These are phyloP conservation scores for Nasua narica DNA, from an alignment of 2,797 vertebrate species.

Conservation along the genomic window DNA sequence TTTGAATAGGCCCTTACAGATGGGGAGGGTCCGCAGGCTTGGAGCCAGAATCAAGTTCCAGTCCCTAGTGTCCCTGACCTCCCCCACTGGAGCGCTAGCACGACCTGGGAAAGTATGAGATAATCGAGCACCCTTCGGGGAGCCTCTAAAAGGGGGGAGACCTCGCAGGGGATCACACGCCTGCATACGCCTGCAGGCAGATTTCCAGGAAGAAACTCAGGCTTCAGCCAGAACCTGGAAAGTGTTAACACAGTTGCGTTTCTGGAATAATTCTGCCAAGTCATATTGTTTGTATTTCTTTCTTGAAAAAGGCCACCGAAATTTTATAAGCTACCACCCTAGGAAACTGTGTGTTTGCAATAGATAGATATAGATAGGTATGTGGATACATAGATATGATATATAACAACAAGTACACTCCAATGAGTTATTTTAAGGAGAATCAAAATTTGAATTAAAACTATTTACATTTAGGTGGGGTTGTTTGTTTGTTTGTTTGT, in stretches of 20 bases:
- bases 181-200: rapidly evolving
- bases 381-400: neutral
- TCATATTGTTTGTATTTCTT: neutral
- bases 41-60: neutral
- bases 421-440: neutral
- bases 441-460: neutral
- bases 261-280: neutral
- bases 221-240: neutral
- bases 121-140: neutral
- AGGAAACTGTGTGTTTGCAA: neutral
- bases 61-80: too few relatives aligned
- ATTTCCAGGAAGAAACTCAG: neutral
- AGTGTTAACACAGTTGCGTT: neutral
- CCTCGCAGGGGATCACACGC: neutral
- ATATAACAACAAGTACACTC: neutral
- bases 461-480: neutral
- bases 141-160: too few relatives aligned
- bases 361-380: neutral
- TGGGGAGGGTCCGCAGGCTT: neutral
- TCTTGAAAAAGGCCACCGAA: neutral
- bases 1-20: neutral
- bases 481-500: neutral
- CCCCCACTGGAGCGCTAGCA: neutral
- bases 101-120: neutral
- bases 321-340: neutral